Evolutionary conservation across 2,797 vertebrate genomes (phyloP), one percentile per base, ranked within the genome.

Genomic region (Centroberyx gerrardi): DNA sequence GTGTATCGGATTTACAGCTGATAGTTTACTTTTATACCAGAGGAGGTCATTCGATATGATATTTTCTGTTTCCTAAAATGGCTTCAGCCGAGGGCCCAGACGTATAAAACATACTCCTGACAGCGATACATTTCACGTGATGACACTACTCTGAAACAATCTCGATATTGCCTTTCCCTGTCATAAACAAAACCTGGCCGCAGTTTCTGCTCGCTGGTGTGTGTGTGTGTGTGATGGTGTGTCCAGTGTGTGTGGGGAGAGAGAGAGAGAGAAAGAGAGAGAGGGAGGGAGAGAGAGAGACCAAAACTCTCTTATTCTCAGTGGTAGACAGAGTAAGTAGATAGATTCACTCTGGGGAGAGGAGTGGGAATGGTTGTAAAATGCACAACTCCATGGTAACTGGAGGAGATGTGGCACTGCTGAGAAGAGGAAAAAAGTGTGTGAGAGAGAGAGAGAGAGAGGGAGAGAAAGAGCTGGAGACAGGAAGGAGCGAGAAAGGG

Each of bases 41-140:
- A 90, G 87, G 80, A 93, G 90, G 93, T 92, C 92, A 94, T 92
- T 77, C 0, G 90, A 94, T 93, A 93, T 91, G 84, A 93, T 93
- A 92, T 93, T 93, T 93, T 93, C 90, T 92, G 90, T 90, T 93
- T 94, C 93, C 90, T 78, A 93, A 94, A 93, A 94, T 91, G 90
- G 90, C 89, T 81, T 86, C 84, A 88, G 89, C 90, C 84, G 40
- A 85, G 83, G 78, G 82, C 87, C 88, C 88, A 88, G 92, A 90
- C 84, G 49, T 90, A 93, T 93, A 93, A 93, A 94, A 92, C 90
- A 91, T 22, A 75, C 83, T 86, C 80, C 80, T 90, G 90, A 93
- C 92, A 91, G 88, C 66, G 90, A 93, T 93, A 91, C 92, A 92
- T 93, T 92, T 92, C 92, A 92, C 78, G 85, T 92, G 92, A 93